phyloP scores from a whole-genome alignment of 1,140 invertebrate species.

The Bombus polaris region DNA sequence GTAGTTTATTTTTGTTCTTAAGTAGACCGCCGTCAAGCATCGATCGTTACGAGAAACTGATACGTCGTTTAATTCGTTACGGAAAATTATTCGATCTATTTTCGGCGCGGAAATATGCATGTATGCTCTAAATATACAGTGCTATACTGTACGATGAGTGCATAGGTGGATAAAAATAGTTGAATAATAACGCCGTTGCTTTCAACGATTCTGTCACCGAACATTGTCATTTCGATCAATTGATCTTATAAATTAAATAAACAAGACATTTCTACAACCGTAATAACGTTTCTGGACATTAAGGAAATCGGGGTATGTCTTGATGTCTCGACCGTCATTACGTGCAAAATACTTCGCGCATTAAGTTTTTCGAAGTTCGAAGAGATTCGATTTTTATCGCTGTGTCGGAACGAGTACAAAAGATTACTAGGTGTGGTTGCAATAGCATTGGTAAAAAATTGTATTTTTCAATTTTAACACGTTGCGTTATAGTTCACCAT shows the following conservation, averaged over 20 bases:
- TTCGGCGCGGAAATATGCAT: constrained; percentile 16
- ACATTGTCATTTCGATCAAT: background rate
- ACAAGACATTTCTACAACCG: background rate
- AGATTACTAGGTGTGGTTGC: background rate
- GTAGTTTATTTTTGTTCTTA: background rate
- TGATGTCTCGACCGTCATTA: background rate
- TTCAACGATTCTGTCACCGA: constrained; percentile 12
- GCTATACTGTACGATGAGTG: constrained; percentile 36
- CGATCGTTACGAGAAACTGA: background rate
- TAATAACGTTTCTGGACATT: background rate
- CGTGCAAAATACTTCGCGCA: background rate
- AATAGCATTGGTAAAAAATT: background rate
- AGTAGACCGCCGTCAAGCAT: constrained; percentile 12
- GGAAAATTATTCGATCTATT: constrained; percentile 32
- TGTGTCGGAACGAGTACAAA: background rate
- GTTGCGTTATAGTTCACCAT: too few relatives aligned
- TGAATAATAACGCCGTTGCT: constrained; percentile 8
- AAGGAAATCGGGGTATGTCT: too few relatives aligned
- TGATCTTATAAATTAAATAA: constrained; percentile 5
- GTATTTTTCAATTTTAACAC: background rate
- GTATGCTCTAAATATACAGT: constrained; percentile 47
- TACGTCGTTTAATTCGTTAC: constrained; percentile 19
- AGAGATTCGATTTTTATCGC: background rate
- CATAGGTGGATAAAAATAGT: constrained; percentile 35
- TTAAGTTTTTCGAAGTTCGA: background rate